Percentiles rank a stretch among this genome's conserved stretches.
phyloP scores from a whole-genome alignment of 2,888 invertebrate genomes.

The Tinea trinotella region DNA sequence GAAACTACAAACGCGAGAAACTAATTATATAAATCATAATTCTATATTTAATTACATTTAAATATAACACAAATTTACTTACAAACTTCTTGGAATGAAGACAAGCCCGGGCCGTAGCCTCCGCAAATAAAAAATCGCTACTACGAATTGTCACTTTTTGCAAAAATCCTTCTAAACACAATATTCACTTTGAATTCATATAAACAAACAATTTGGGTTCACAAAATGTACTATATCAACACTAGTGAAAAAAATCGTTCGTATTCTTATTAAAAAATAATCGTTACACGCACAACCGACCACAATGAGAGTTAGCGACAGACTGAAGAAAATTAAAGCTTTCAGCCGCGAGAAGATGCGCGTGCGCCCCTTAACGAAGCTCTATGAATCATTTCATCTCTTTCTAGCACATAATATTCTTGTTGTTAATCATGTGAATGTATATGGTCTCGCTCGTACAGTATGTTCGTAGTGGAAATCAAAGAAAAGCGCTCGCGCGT shows the following conservation, averaged over 20 bases:
- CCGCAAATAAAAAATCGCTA: constrained; percentile 31
- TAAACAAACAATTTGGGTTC: background rate
- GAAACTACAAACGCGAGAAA: constrained; percentile 40
- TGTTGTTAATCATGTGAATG: background rate
- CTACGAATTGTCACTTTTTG: constrained; percentile 29
- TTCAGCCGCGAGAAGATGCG: constrained; percentile 40
- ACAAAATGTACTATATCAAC: constrained; percentile 3
- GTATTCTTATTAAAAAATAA: background rate
- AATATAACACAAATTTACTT: constrained; percentile 62
- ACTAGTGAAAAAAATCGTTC: constrained; percentile 5
- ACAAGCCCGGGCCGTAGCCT: constrained; percentile 36
- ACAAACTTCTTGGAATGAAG: constrained; percentile 51
- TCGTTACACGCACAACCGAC: background rate
- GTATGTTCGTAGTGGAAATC: constrained; percentile 47
- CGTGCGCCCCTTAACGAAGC: constrained; percentile 34
- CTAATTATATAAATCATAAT: constrained; percentile 57
- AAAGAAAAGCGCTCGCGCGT: constrained; percentile 37
- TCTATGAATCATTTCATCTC: constrained; percentile 37
- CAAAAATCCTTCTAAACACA: background rate
- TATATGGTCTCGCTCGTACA: constrained; percentile 29
- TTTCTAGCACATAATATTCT: constrained; percentile 26
- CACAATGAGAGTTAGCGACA: constrained; percentile 38
- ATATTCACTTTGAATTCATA: background rate
- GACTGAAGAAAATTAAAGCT: constrained; percentile 24
- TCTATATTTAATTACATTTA: constrained; percentile 67